These are phyloP conservation scores for Dendrolimus kikuchii DNA, from an alignment of 1,140 invertebrate genomes.

Conservation along the genomic window DNA sequence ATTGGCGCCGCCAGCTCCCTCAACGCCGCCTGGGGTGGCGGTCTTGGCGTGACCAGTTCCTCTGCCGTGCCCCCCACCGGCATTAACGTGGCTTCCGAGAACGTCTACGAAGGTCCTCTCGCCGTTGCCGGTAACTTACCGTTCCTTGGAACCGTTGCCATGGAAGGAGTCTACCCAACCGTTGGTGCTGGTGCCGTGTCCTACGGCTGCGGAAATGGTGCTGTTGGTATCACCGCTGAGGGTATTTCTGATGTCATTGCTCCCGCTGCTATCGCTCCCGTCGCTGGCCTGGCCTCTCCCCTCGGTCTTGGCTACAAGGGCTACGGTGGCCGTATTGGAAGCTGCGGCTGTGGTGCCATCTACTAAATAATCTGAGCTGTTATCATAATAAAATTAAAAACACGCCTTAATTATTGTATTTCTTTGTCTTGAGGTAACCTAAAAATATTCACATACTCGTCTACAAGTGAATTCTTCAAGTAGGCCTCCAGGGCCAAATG, in stretches of 20 bases:
- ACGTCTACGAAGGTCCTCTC: conserved; percentile 5
- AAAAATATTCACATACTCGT: no score
- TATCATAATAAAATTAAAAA: no score
- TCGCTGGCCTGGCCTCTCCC: background rate
- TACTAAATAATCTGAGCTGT: no score
- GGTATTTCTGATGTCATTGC: background rate
- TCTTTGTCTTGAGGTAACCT: no score
- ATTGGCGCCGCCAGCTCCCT: conserved; percentile 7
- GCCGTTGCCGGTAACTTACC: background rate
- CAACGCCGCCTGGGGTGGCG: conserved; percentile 16
- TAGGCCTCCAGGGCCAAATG: no score
- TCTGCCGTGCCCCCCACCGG: no score
- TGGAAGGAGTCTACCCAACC: conserved; percentile 22
- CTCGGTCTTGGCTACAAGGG: background rate
- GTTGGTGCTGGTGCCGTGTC: conserved; percentile 28
- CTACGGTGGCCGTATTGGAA: background rate
- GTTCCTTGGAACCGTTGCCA: conserved; percentile 20
- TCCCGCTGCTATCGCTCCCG: conserved; percentile 1
- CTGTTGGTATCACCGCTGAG: conserved; percentile 7
- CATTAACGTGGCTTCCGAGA: conserved; percentile 6
- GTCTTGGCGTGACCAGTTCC: conserved; percentile 11
- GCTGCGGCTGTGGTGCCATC: background rate
- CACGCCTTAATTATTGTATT: no score
- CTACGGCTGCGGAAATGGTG: conserved; percentile 21
- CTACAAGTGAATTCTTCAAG: no score